phyloP scores from a whole-genome alignment of 2,888 invertebrate species.

The Caenorhabditis drosophilae region DNA sequence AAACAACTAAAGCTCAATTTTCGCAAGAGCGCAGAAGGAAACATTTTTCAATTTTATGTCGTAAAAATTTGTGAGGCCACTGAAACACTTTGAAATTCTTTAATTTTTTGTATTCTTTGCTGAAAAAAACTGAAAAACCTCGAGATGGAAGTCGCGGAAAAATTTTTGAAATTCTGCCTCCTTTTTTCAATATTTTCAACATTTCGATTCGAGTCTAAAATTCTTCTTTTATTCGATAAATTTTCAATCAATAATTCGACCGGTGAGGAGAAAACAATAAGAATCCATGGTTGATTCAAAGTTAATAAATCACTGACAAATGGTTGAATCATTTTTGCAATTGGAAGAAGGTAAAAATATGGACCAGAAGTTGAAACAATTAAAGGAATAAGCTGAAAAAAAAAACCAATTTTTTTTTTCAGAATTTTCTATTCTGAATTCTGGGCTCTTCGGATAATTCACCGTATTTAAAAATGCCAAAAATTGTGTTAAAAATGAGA shows the following conservation, averaged over 20 bases:
- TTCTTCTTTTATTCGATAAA: no score
- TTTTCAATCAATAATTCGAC: no score
- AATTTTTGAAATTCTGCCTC: no score
- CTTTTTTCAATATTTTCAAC: no score
- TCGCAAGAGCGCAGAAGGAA: no score
- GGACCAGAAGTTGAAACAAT: slow-evolving; percentile 1
- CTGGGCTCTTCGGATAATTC: not conserved
- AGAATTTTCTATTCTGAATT: no score
- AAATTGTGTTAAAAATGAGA: slow-evolving; percentile 17
- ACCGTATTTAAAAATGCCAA: slow-evolving; percentile 21
- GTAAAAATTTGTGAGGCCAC: slow-evolving; percentile 5
- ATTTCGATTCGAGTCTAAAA: no score
- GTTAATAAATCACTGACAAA: slow-evolving; percentile 35
- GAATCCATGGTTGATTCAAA: slow-evolving; percentile 33
- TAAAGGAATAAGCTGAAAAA: no score
- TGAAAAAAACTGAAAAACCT: no score
- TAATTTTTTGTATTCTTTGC: not conserved
- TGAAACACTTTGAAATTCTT: slow-evolving; percentile 1
- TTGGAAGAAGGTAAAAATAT: slow-evolving; percentile 5
- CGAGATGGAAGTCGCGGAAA: no score
- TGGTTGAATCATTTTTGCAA: slow-evolving; percentile 18
- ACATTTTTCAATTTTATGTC: not conserved
- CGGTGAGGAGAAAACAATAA: slow-evolving; percentile 28
- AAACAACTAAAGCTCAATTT: no score
- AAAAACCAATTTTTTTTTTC: no score